Evolutionary conservation across 2,113 vertebrate species (phyloP), one percentile per base, ranked within the genome.

Genomic region (Aleadryas rufinucha): DNA sequence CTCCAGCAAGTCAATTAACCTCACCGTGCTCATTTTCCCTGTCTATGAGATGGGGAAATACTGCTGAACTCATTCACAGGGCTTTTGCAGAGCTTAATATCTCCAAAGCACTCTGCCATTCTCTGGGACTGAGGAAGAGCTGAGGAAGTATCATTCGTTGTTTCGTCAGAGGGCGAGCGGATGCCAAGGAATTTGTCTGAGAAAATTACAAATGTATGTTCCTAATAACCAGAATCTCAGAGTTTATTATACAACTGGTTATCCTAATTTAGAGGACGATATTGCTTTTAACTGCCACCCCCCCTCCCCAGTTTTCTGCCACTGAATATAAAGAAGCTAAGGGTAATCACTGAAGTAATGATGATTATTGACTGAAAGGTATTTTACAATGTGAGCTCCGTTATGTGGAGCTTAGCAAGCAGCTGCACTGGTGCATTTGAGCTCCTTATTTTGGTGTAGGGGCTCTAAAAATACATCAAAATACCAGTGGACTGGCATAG

Each of bases 291-390:
- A 90, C 93, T 94, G 66, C n/a, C n/a, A 17, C 23, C 17, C 9
- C 35, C 27, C 45, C n/a, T 6, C 45, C 39, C 10, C 23, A 28
- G 47, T 87, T 89, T 93, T 93, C 84, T 85, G 47, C 70, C 41
- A n/a, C 94, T 84, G 96, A 91, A 80, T 97, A 84, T 96, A 78
- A 97, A 97, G 93, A 88, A 91, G 79, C 15, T 39, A 89, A 93
- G 50, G 78, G 57, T 97, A 97, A 96, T 97, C 96, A 95, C 84
- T 86, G 95, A 82, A 95, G 94, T 84, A 95, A 93, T 95, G 87
- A 96, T 96, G 94, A 95, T 94, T 95, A 92, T 89, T 96, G 96
- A 95, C 94, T 97, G 94, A 95, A 95, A 95, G 79, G 93, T 92
- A 72, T 97, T 97, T 98, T 95, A 87, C 93, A 92, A 96, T 71